phyloP scores from a whole-genome alignment of 2,797 vertebrate species.

The Heteromormyrus szaboi region DNA sequence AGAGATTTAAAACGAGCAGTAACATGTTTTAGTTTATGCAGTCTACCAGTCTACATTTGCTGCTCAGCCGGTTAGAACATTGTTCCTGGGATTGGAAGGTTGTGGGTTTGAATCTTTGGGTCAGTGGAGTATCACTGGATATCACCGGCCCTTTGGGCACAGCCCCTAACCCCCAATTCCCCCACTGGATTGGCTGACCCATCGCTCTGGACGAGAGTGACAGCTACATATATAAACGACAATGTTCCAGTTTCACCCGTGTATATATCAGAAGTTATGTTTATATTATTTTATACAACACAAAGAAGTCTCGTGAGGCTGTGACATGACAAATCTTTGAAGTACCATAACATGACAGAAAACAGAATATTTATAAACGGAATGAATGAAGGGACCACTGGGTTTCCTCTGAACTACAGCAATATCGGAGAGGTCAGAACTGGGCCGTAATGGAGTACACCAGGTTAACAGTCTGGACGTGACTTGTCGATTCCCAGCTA shows the following conservation, averaged over 20 bases:
- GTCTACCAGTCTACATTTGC: neutral
- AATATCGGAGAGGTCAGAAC: neutral
- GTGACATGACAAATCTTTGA: neutral
- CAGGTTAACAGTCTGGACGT: neutral
- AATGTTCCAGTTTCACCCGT: neutral
- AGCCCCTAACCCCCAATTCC: neutral
- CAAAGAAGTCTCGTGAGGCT: neutral
- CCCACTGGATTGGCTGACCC: neutral
- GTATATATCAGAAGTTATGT: neutral
- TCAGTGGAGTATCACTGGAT: neutral
- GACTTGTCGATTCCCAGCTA: neutral
- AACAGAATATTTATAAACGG: neutral
- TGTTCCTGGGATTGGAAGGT: neutral
- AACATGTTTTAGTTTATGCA: neutral
- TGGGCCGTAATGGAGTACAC: neutral
- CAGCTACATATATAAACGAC: neutral
- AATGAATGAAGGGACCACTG: neutral
- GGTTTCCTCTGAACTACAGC: neutral
- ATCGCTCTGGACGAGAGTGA: neutral
- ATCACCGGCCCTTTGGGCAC: neutral
- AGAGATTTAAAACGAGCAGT: neutral
- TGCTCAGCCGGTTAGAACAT: neutral
- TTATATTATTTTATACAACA: neutral
- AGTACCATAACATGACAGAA: neutral
- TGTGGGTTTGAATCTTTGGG: neutral